These are phyloP conservation scores for Seriola dumerili DNA, from an alignment of 2,113 vertebrate genomes.

Conservation along the genomic window DNA sequence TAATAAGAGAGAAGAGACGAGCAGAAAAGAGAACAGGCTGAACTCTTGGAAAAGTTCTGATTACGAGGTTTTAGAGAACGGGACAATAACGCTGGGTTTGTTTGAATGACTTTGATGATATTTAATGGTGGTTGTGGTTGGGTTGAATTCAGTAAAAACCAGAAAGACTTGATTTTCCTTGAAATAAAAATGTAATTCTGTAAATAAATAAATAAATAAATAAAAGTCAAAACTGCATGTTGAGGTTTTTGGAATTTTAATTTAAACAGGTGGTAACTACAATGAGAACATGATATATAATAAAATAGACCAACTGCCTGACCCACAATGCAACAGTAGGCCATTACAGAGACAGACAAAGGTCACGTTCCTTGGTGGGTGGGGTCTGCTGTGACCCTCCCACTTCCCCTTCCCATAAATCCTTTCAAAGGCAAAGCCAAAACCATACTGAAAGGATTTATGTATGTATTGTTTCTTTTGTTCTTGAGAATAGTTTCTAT, in stretches of 20 bases:
- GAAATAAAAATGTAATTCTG: background rate
- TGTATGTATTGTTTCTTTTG: slow-evolving; percentile 68
- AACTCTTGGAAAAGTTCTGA: background rate
- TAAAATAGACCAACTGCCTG: slow-evolving; percentile 25
- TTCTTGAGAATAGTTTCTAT: slow-evolving; percentile 61
- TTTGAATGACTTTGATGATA: background rate
- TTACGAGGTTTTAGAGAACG: slow-evolving; percentile 5
- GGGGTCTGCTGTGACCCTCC: slow-evolving; percentile 58
- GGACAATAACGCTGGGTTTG: background rate
- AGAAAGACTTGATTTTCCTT: background rate
- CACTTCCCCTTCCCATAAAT: slow-evolving; percentile 74
- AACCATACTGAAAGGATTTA: slow-evolving; percentile 71
- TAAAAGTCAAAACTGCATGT: background rate
- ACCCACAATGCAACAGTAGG: slow-evolving; percentile 62
- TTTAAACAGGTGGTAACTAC: no score
- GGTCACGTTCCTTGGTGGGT: slow-evolving; percentile 63
- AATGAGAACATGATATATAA: no score
- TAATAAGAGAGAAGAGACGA: background rate
- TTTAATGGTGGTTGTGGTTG: background rate
- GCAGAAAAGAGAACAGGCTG: background rate
- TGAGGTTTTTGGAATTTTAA: background rate
- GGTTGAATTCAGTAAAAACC: background rate
- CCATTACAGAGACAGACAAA: slow-evolving; percentile 54
- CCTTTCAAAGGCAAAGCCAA: slow-evolving; percentile 62
- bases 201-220: no score